Base-by-base conservation (phyloP, 2,113 vertebrate species). In the Astatotilapia flaviijosephi region DNA sequence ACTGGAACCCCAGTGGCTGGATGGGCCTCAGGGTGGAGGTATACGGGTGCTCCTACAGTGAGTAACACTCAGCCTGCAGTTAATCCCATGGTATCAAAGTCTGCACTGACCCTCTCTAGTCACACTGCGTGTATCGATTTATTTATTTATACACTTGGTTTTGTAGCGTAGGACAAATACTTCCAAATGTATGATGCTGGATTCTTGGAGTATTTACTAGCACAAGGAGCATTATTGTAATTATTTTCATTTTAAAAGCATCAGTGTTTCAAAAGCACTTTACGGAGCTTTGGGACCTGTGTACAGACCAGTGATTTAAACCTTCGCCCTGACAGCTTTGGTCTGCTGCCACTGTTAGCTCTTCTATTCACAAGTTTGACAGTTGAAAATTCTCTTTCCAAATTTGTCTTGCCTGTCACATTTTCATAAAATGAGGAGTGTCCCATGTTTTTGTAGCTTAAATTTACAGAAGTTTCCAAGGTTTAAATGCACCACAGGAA, bases 11-110 rank as follows among this genome's bases (percentile, higher is more conserved):
- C 1, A 96, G 87, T 19, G 97, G 98, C 12, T 95, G 93, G 88
- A 97, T 98, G 42, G 98, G 98, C 73, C 96, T 99, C 93, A 95
- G 98, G 73, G 96, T 98, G 19, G 98, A 98, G 84, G 97, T 97
- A 83, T 98, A 98, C 0, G 98, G 98, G 84, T 99, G 98, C 88
- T 93, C 97, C 42, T 99, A 98, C 79, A 98, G 98, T 99, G 96
- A 98, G 98, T 98, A 88, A 26, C 79, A 11, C 54, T 19, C 86
- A 13, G 9, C 26, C 31, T 15, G 35, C 9, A 35, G 55, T 49
- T 65, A 77, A 62, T 49, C 10, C 11, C 54, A 14, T 15, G 15
- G 17, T 40, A 9, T 75, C 40, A 54, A 40, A 62, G 23, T 31
- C 42, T 49, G 28, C 42, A 49, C 26, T 73, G 9, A 49, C 53